phyloP scores from a whole-genome alignment of 2,888 invertebrate genomes.

The Papilio gigon region DNA sequence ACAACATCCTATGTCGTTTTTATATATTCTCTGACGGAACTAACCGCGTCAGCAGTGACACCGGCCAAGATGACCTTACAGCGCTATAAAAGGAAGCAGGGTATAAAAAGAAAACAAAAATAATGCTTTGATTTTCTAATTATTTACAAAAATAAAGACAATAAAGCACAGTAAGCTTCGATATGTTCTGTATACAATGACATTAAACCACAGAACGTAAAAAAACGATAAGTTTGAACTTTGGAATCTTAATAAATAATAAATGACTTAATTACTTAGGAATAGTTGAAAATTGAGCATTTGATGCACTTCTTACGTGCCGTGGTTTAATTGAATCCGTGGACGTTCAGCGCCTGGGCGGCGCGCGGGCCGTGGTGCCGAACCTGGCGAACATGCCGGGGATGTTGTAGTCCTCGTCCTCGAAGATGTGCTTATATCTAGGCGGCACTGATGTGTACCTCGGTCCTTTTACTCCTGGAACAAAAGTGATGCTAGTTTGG shows the following conservation, averaged over 20 bases:
- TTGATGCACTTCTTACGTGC: neutral
- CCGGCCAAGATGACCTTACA: too few species aligned
- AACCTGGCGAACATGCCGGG: slow-evolving; percentile 54
- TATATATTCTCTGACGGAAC: too few species aligned
- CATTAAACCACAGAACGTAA: slow-evolving; percentile 9
- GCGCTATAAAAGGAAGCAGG: too few species aligned
- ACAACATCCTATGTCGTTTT: too few species aligned
- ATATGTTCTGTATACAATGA: slow-evolving; percentile 16
- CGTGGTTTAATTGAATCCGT: neutral
- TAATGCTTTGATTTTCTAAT: slow-evolving; percentile 2
- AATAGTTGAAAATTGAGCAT: neutral
- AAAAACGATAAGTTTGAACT: neutral
- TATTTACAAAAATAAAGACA: slow-evolving; percentile 40
- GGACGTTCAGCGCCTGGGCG: slow-evolving; percentile 26
- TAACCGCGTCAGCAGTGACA: too few species aligned
- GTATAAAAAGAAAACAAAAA: neutral
- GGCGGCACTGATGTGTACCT: slow-evolving; percentile 24
- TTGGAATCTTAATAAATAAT: slow-evolving; percentile 10
- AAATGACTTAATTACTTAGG: neutral
- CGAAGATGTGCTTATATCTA: slow-evolving; percentile 2
- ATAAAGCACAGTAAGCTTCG: slow-evolving; percentile 17
- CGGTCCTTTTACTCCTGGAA: slow-evolving; percentile 19
- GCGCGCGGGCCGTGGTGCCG: slow-evolving; percentile 42
- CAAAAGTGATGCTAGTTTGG: too few species aligned
- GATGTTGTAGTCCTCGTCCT: slow-evolving; percentile 45